Conservation (phyloP, 2,113 vertebrate genomes). For the Semicossyphus pulcher region DNA sequence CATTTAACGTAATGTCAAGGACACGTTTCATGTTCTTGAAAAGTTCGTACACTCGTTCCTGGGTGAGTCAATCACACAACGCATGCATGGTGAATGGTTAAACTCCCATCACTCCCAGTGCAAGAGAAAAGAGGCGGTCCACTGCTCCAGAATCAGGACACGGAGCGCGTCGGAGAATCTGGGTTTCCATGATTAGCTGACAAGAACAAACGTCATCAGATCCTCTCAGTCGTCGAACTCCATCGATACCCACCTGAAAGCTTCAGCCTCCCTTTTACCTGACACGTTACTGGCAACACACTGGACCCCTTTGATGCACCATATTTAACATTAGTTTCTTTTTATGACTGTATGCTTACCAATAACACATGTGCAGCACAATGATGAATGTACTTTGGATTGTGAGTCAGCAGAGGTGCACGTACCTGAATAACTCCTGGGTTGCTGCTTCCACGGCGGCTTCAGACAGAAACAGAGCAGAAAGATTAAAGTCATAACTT, state of each 20-base stretch:
- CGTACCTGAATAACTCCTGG: conserved; percentile 97
- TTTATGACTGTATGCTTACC: no score
- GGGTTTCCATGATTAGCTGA: no score
- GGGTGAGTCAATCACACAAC: not conserved
- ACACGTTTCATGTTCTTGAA: not conserved
- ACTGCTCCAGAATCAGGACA: no score
- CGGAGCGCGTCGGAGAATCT: no score
- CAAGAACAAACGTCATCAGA: no score
- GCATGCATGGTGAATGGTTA: not conserved
- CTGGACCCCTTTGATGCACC: no score
- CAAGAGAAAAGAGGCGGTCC: not conserved
- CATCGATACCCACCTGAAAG: no score
- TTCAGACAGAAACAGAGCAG: conserved; percentile 60
- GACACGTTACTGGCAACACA: no score
- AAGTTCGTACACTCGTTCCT: not conserved
- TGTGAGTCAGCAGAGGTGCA: not conserved
- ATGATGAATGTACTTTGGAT: no score
- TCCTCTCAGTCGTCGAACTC: not conserved
- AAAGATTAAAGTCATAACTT: not conserved
- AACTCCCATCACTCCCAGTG: not conserved
- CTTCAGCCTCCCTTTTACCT: no score
- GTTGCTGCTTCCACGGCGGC: conserved; percentile 93
- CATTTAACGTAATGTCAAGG: not conserved
- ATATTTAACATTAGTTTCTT: no score
- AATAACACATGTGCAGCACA: no score